Percentiles rank a stretch among this genome's conserved stretches.
These are phyloP conservation scores for Trogon melanurus DNA, from an alignment of 2,113 vertebrate species.

Conservation along the genomic window DNA sequence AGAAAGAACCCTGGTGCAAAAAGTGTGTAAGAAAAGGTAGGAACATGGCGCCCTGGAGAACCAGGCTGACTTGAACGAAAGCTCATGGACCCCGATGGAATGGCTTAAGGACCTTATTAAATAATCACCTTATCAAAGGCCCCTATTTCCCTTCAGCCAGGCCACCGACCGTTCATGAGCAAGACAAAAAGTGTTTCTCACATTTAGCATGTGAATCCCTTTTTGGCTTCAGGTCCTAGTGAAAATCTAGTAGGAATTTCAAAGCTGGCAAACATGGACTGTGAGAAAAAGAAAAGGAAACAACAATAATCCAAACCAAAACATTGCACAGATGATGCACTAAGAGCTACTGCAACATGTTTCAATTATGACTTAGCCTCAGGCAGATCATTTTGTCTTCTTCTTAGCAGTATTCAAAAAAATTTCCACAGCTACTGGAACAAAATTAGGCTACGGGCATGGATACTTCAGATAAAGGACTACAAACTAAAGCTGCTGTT, in stretches of 20 bases:
- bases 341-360: not conserved
- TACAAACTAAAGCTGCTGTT: not conserved
- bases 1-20: not conserved
- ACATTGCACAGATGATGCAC: not conserved
- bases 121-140: not conserved
- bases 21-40: accelerated
- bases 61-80: not conserved
- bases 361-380: not conserved
- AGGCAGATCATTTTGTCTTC: not conserved
- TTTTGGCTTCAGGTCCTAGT: not conserved
- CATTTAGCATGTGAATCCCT: not conserved
- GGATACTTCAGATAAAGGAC: not conserved
- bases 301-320: not conserved
- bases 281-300: not conserved
- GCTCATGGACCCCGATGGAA: not conserved
- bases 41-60: not conserved
- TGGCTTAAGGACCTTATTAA: not conserved
- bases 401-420: not conserved
- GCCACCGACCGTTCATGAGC: not conserved
- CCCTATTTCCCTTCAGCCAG: not conserved
- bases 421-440: not conserved
- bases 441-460: not conserved
- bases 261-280: not conserved
- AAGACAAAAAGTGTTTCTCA: not conserved
- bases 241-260: not conserved